Evolutionary conservation across 2,797 vertebrate species (phyloP), one percentile per base, ranked within the genome.

Genomic region (Orientallactaga sibirica): DNA sequence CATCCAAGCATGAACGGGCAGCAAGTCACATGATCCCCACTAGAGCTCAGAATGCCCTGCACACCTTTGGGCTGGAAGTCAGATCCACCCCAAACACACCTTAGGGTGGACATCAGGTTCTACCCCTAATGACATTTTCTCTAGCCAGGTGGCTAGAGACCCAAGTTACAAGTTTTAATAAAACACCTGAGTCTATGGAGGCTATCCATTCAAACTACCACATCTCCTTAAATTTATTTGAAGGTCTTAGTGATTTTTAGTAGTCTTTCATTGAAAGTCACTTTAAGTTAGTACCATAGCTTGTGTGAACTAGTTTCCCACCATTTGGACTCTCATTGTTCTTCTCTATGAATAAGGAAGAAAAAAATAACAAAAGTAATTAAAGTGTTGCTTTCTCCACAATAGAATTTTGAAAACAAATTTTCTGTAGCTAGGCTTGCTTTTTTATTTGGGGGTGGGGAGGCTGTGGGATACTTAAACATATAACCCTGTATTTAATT

Each of bases 341-440:
- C 29, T 81, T 77, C 25, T 55, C 29, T 33, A 62, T 70, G 9
- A 41, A 5, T 62, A 81, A 89, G 88, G 41, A 89, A 74, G 41
- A 91, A 66, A 52, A 85, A 85, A 91, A 80, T 68, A 48, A 67
- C 37, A 91, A 66, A 96, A 76, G 14, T 3, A 84, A 43, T 58
- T 74, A 55, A 90, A 33, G 64, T 84, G 61, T 81, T 94, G 52
- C 2, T 77, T 86, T 78, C 48, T 94, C 74, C 37, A 83, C 37
- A 85, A 88, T 18, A 88, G 41, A 71, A 76, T 41, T 89, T 91
- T 95, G 41, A 85, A 92, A 78, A 25, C 70, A 74, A 62, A 66
- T 73, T 88, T 16, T 97, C 75, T 71, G 27, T 37, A 48, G 7
- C n/a, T 37, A 58, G 8, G 16, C 73, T 84, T 73, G 16, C 3